Evolutionary conservation across 2,888 invertebrate species (phyloP).

Genomic region (Myopa tessellatipennis): DNA sequence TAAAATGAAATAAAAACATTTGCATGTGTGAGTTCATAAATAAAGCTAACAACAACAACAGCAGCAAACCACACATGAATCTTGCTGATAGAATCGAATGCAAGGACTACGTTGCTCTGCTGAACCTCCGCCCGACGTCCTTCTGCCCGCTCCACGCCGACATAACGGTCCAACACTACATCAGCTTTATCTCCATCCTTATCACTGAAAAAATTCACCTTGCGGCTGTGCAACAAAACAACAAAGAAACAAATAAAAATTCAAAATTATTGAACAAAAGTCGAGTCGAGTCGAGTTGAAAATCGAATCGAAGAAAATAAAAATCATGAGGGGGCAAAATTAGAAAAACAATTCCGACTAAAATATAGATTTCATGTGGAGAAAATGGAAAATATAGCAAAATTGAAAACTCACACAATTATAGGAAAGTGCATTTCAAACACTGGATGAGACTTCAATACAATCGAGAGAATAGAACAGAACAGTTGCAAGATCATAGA

Average conservation of each 20-base stretch:
- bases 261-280: constrained; percentile 59
- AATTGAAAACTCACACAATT: constrained; percentile 24
- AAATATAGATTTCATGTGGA: not conserved
- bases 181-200: constrained; percentile 9
- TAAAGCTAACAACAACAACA: constrained; percentile 52
- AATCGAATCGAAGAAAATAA: constrained; percentile 54
- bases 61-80: not conserved
- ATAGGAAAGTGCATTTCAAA: constrained; percentile 47
- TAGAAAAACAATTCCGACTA: constrained; percentile 15
- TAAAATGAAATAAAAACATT: constrained; percentile 49
- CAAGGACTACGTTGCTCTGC: not conserved
- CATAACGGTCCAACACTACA: not conserved
- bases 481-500: no score
- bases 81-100: not conserved
- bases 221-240: constrained; percentile 4
- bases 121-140: not conserved
- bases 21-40: constrained; percentile 65
- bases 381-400: constrained; percentile 1
- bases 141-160: not conserved
- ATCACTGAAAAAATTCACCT: constrained; percentile 34
- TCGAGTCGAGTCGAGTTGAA: constrained; percentile 49
- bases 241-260: constrained; percentile 13
- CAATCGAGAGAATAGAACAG: not conserved
- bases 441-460: constrained; percentile 47
- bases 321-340: constrained; percentile 24